Evolutionary conservation across 1,140 invertebrate species (phyloP).

Genomic region (Drosophila baimaii): DNA sequence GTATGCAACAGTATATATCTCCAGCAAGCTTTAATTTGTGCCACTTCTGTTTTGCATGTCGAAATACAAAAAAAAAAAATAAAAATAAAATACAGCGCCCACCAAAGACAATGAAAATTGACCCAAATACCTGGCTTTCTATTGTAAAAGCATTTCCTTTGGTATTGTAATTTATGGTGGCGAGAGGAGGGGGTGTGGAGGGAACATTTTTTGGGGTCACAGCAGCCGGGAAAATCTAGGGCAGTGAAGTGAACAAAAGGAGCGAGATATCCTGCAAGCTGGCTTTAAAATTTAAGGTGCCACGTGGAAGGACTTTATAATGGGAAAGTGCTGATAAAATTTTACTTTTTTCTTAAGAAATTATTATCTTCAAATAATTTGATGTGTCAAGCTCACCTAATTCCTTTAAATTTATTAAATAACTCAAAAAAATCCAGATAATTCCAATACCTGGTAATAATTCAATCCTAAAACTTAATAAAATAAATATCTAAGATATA

Average conservation of each 20-base stretch:
- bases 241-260: constrained; percentile 61
- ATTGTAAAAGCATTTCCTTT: constrained; percentile 47
- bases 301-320: neutral
- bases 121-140: constrained; percentile 70
- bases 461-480: neutral
- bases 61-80: constrained; percentile 12
- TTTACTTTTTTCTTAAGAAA: neutral
- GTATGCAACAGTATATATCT: constrained; percentile 51
- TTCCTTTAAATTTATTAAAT: neutral
- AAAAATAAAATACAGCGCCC: neutral
- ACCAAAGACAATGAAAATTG: constrained; percentile 53
- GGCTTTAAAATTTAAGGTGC: constrained; percentile 17
- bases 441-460: too few species aligned
- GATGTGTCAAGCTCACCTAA: too few species aligned
- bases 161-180: constrained; percentile 67
- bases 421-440: neutral
- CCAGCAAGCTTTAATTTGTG: constrained; percentile 55
- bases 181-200: neutral
- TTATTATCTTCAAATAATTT: too few species aligned
- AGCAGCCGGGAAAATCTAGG: constrained; percentile 26
- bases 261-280: constrained; percentile 8
- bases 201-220: constrained; percentile 14
- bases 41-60: constrained; percentile 74
- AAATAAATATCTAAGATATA: neutral
- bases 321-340: neutral